Base-by-base conservation (phyloP, 2,113 vertebrate genomes). In the Herpailurus yagouaroundi region DNA sequence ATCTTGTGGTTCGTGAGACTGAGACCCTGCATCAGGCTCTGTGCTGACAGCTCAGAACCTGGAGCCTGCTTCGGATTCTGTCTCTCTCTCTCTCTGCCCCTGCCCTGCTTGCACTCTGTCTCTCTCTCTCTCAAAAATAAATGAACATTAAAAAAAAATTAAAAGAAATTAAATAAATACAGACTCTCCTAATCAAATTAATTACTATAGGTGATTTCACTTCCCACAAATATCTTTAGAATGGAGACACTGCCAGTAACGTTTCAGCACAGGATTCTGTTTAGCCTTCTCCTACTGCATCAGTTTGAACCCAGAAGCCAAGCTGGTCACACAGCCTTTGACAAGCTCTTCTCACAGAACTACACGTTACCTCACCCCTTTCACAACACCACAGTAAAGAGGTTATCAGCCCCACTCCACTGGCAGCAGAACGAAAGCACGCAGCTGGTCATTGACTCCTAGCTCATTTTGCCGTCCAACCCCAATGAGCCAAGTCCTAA, bases 161-260 rank as follows among this genome's bases (percentile, higher is more conserved):
- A 23, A 60, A 60, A 57, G 19, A 57, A 57, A 60, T 84, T 57
- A 57, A 57, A 60, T 84, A 38, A 23, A 85, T 45, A 68, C 29
- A 68, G 45, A 55, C 36, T n/a, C 41, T 55, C 48, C 38, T 91
- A 76, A 84, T 23, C 19, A 71, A 36, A 31, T 52, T 63, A 79
- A 25, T 48, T 64, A 73, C 23, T 36, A 21, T 4, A 80, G 36
- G 21, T 52, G 33, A 41, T 93, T 80, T 91, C 38, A n/a, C 80
- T 95, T 60, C 55, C 38, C 64, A 89, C 64, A 89, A 89, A 64
- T 57, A 50, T 25, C 60, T 50, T 74, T 48, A 92, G 71, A 94
- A 57, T 13, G 1, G 1, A 91, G 86, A 90, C 45, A 38, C 31
- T 18, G 1, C 10, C 19, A 19, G 33, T n/a, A n/a, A 60, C 50